These are phyloP conservation scores for Smutsia gigantea DNA, from an alignment of 2,797 vertebrate species.

Conservation along the genomic window DNA sequence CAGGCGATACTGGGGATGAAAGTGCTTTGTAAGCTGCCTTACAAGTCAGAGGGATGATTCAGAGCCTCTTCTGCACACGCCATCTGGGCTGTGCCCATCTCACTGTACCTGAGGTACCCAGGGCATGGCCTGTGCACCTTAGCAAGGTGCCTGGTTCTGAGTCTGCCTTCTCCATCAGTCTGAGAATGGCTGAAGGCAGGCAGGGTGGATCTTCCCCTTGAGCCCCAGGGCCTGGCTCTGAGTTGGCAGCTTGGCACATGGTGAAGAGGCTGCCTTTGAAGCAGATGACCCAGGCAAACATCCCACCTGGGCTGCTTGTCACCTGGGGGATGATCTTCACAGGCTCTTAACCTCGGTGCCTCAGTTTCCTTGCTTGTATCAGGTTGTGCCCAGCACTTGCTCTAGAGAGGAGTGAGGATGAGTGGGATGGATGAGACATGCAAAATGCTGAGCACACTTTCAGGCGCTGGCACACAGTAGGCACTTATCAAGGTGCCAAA, in stretches of 20 bases:
- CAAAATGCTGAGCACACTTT: background rate
- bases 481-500: background rate
- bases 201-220: too few relatives aligned
- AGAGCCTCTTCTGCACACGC: background rate
- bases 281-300: too few relatives aligned
- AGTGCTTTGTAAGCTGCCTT: background rate
- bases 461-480: background rate
- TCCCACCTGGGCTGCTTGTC: background rate
- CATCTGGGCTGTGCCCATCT: background rate
- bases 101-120: background rate
- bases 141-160: background rate
- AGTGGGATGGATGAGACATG: background rate
- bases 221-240: background rate
- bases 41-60: background rate
- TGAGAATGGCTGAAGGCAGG: background rate
- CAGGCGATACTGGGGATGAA: background rate
- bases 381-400: background rate
- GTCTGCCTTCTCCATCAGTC: background rate
- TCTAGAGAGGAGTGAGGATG: background rate
- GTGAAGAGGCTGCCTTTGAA: background rate
- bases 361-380: background rate
- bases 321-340: background rate
- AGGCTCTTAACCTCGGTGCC: background rate
- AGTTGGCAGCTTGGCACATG: background rate
- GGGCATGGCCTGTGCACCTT: background rate